phyloP scores from a whole-genome alignment of 2,797 vertebrate genomes.

The Manis crassicaudata region DNA sequence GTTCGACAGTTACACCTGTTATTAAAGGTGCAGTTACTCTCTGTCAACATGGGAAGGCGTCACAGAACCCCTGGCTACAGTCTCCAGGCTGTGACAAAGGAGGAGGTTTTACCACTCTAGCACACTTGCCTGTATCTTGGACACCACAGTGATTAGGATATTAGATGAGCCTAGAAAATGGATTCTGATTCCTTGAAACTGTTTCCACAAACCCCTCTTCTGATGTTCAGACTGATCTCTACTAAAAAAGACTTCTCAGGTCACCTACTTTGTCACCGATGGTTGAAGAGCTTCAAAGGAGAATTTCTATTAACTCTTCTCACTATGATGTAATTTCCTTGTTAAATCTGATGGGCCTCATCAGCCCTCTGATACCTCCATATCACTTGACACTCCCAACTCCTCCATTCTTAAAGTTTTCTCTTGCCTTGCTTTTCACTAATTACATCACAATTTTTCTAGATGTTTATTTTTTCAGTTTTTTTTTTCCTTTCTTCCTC shows the following conservation, averaged over 20 bases:
- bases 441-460: background rate
- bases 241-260: background rate
- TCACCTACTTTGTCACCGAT: constrained; percentile 1
- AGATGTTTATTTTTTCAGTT: background rate
- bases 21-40: too few species aligned
- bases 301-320: background rate
- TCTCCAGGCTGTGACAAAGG: background rate
- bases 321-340: background rate
- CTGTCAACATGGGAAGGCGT: too few species aligned
- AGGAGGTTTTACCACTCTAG: background rate
- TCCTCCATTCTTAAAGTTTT: background rate
- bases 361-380: background rate
- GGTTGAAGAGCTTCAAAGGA: background rate
- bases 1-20: too few species aligned
- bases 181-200: constrained; percentile 8
- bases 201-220: background rate
- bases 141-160: background rate
- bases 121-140: background rate
- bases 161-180: background rate
- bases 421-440: background rate
- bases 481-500: background rate
- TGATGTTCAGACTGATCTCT: background rate
- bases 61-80: too few species aligned
- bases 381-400: background rate
- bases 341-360: background rate